These are phyloP conservation scores for Baccha elongata DNA, from an alignment of 2,888 invertebrate species.

Conservation along the genomic window DNA sequence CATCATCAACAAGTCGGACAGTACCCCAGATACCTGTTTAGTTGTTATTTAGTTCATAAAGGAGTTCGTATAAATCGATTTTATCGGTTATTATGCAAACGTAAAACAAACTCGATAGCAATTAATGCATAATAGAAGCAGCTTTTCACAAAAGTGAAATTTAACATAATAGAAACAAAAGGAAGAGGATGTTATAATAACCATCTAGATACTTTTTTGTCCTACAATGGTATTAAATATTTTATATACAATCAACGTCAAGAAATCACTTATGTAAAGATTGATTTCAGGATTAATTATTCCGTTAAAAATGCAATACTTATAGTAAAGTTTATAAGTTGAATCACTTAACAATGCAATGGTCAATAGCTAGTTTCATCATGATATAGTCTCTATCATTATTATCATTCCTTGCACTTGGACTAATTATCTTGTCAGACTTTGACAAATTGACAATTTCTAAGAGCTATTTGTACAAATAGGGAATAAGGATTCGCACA, in stretches of 20 bases:
- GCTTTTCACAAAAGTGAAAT: too few species aligned
- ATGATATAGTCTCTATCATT: not conserved
- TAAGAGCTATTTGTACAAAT: slow-evolving; percentile 39
- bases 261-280: too few species aligned
- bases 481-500: slow-evolving; percentile 6
- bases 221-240: too few species aligned
- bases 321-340: not conserved
- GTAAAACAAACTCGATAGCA: too few species aligned
- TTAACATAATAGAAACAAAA: too few species aligned
- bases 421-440: slow-evolving; percentile 49
- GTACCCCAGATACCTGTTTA: not conserved
- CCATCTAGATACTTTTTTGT: too few species aligned
- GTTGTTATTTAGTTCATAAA: slow-evolving; percentile 4
- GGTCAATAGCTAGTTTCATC: slow-evolving; percentile 9
- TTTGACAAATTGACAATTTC: slow-evolving; percentile 55
- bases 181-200: too few species aligned
- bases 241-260: too few species aligned
- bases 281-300: not conserved
- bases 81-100: too few species aligned
- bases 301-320: not conserved
- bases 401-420: slow-evolving; percentile 8
- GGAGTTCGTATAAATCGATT: slow-evolving; percentile 33
- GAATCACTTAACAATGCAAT: not conserved
- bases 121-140: too few species aligned
- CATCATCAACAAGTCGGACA: slow-evolving; percentile 21